phyloP scores from a whole-genome alignment of 1,140 invertebrate species.

The Hylaeus volcanicus region DNA sequence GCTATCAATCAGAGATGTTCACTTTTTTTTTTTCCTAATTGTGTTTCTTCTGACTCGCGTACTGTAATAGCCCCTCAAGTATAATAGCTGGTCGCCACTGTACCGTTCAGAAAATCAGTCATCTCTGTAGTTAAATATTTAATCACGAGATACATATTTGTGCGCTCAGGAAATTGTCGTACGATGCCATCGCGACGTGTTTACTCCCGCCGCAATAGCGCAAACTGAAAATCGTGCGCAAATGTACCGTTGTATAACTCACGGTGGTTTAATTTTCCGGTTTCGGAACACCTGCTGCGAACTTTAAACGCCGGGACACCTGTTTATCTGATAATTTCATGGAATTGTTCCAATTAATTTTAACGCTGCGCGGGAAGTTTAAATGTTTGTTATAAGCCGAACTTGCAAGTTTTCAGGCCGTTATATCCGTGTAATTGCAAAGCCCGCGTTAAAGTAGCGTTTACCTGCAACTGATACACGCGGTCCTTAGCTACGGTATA shows the following conservation, averaged over 20 bases:
- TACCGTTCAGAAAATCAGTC: not conserved
- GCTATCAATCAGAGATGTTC: too few species aligned
- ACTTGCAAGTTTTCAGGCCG: slow-evolving; percentile 40
- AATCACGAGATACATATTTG: not conserved
- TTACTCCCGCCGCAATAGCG: slow-evolving; percentile 10
- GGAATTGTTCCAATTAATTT: slow-evolving; percentile 51
- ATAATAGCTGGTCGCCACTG: too few species aligned
- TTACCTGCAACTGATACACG: not conserved
- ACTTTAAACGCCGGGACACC: slow-evolving; percentile 44
- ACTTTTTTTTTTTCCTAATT: too few species aligned
- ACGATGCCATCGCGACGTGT: slow-evolving; percentile 1
- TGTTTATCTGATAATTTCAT: slow-evolving; percentile 51
- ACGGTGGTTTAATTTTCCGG: slow-evolving; percentile 50
- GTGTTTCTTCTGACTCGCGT: too few species aligned
- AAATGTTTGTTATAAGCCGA: slow-evolving; percentile 48
- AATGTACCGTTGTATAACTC: slow-evolving; percentile 41
- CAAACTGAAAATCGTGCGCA: slow-evolving; percentile 31
- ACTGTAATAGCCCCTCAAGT: too few species aligned
- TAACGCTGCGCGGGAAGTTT: slow-evolving; percentile 28
- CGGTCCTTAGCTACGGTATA: not conserved
- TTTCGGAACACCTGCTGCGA: slow-evolving; percentile 38
- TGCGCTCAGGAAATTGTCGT: not conserved
- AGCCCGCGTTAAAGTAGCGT: slow-evolving; percentile 8
- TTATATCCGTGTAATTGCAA: slow-evolving; percentile 36
- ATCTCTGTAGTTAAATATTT: not conserved